A percentile compares a stretch with the other conserved stretches of the same genome.
Conservation (phyloP, 1,140 invertebrate genomes). For the Caenorhabditis tropicalis region DNA sequence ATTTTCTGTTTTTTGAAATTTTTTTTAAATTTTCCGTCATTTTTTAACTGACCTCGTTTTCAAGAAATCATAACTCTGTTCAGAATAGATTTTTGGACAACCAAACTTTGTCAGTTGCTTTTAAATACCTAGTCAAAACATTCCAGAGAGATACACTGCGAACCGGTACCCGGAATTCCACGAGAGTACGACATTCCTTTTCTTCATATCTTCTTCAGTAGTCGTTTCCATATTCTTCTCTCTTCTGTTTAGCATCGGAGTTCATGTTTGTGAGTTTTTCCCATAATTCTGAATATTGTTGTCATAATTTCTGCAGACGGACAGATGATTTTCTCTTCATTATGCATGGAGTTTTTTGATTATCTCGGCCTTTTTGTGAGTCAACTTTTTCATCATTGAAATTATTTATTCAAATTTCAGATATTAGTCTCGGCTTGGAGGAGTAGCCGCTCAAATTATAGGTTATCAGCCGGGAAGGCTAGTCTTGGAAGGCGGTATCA, state of each 20-base stretch:
- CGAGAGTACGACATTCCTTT: not conserved
- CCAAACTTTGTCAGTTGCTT: not conserved
- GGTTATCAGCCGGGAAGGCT: not conserved
- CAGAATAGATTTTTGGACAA: too few relatives aligned
- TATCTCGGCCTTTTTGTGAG: constrained; percentile 4
- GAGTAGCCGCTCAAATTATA: constrained; percentile 1
- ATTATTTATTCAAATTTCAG: not conserved
- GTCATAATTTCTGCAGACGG: not conserved
- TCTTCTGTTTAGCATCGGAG: not conserved
- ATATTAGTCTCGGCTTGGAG: not conserved
- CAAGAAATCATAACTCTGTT: too few relatives aligned
- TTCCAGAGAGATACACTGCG: constrained; percentile 7
- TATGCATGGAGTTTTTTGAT: not conserved
- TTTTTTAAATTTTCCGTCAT: too few relatives aligned
- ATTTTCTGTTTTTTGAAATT: too few relatives aligned
- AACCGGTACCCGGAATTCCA: not conserved
- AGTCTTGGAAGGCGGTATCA: constrained; percentile 18
- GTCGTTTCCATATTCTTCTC: not conserved
- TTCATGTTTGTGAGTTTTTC: constrained; percentile 18
- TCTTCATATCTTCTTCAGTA: not conserved
- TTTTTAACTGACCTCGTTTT: too few relatives aligned
- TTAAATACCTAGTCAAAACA: not conserved
- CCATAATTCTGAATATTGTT: too few relatives aligned
- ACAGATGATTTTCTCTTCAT: not conserved
- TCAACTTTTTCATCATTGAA: not conserved